Percentiles rank a stretch among this genome's conserved stretches.
phyloP scores from a whole-genome alignment of 2,888 invertebrate genomes.

The Drosophila helvetica region DNA sequence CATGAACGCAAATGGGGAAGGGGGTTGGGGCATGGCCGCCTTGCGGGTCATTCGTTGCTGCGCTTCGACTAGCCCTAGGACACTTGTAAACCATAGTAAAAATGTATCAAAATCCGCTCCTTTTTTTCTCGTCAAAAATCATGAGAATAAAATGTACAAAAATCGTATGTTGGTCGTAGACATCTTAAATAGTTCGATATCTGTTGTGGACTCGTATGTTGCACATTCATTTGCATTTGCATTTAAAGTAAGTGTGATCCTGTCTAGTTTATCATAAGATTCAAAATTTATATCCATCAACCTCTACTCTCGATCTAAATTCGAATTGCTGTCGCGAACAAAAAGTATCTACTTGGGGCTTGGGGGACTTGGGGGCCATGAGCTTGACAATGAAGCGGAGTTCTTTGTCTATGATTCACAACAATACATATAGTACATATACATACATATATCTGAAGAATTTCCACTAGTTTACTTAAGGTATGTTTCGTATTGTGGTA shows the following conservation, averaged over 20 bases:
- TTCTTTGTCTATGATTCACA: slow-evolving; percentile 32
- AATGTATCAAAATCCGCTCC: slow-evolving; percentile 57
- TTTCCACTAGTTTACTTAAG: slow-evolving; percentile 46
- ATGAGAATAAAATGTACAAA: slow-evolving; percentile 39
- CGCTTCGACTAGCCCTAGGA: slow-evolving; percentile 26
- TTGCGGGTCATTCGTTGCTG: slow-evolving; percentile 54
- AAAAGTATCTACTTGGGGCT: slow-evolving; percentile 9
- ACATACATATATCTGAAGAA: slow-evolving; percentile 34
- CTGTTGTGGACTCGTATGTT: slow-evolving; percentile 48
- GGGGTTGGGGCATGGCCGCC: background rate
- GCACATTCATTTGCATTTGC: slow-evolving; percentile 42
- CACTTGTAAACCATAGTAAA: slow-evolving; percentile 51
- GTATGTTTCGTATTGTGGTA: slow-evolving; percentile 35
- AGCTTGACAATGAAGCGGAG: slow-evolving; percentile 30
- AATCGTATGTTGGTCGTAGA: slow-evolving; percentile 58
- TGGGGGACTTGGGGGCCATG: slow-evolving; percentile 19
- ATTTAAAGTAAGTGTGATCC: slow-evolving; percentile 39
- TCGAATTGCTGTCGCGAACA: slow-evolving; percentile 19
- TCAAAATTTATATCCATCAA: slow-evolving; percentile 30
- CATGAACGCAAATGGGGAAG: slow-evolving; percentile 21
- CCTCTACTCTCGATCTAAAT: slow-evolving; percentile 27
- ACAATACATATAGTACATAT: slow-evolving; percentile 9
- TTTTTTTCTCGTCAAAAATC: slow-evolving; percentile 29
- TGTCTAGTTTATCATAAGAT: slow-evolving; percentile 50
- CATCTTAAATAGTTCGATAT: slow-evolving; percentile 43